phyloP scores from a whole-genome alignment of 2,888 invertebrate species.

The Heterodera filipjevi region DNA sequence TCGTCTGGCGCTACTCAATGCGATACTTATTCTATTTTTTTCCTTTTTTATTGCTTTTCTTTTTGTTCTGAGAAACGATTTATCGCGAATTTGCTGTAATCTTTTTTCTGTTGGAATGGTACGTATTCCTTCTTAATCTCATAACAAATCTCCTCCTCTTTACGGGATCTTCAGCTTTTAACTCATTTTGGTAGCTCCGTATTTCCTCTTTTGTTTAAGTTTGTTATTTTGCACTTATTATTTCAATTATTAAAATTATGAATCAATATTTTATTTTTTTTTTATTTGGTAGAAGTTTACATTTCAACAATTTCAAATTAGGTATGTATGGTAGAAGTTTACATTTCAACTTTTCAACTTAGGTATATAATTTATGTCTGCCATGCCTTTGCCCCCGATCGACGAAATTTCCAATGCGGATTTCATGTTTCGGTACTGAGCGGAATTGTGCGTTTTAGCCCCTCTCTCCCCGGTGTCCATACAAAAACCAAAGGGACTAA shows the following conservation, averaged over 20 bases:
- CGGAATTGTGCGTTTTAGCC: too few species aligned
- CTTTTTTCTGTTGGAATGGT: neutral
- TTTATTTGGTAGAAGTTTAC: neutral
- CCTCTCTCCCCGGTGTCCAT: too few species aligned
- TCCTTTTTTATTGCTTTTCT: neutral
- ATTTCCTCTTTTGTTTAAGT: neutral
- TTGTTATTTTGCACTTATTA: neutral
- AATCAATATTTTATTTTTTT: neutral
- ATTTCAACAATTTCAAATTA: neutral
- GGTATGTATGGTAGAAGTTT: neutral
- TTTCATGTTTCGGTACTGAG: slow-evolving; percentile 7
- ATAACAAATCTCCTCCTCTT: too few species aligned
- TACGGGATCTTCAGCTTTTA: too few species aligned
- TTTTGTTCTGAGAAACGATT: neutral
- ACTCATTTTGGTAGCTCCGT: neutral
- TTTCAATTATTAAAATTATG: too few species aligned
- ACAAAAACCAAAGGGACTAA: too few species aligned
- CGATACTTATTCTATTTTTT: neutral
- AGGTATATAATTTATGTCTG: neutral
- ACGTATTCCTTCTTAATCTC: too few species aligned
- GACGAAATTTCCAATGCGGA: slow-evolving; percentile 2
- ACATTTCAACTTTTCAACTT: neutral
- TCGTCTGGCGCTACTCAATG: neutral
- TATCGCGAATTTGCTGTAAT: neutral
- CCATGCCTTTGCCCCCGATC: neutral